phyloP scores from a whole-genome alignment of 2,888 invertebrate genomes.

The Latheticus oryzae region DNA sequence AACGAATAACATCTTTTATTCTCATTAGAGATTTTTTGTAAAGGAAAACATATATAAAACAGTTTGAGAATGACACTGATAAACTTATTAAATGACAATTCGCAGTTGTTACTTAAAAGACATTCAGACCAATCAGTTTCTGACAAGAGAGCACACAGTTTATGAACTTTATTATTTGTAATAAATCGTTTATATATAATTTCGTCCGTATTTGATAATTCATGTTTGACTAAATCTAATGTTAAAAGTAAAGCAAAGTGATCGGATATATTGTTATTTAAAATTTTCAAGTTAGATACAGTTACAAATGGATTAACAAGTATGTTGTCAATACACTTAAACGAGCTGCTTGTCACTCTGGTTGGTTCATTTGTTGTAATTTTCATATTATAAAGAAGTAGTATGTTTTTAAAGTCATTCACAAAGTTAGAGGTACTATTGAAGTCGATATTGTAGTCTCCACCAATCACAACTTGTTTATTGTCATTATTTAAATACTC shows the following conservation, averaged over 20 bases:
- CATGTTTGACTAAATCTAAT: too few relatives aligned
- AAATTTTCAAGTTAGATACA: background rate
- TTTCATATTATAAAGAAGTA: background rate
- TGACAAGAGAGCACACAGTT: too few relatives aligned
- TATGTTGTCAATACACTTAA: background rate
- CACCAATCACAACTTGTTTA: background rate
- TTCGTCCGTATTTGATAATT: too few relatives aligned
- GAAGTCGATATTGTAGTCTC: slow-evolving; percentile 2
- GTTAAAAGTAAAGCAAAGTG: background rate
- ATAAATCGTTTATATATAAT: too few relatives aligned
- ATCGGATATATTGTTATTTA: background rate
- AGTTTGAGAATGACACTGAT: background rate
- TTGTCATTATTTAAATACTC: background rate
- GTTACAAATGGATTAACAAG: background rate
- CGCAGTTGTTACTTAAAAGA: too few relatives aligned
- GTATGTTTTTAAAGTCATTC: slow-evolving; percentile 1
- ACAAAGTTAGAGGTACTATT: background rate
- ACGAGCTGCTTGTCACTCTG: too few relatives aligned
- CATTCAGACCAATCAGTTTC: too few relatives aligned
- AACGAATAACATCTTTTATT: too few relatives aligned
- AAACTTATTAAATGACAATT: background rate
- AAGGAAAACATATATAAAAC: background rate
- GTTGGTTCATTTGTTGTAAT: background rate
- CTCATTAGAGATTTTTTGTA: background rate
- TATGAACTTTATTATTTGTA: too few relatives aligned